Conservation (phyloP, 1,140 invertebrate species). For the Sitophilus oryzae region DNA sequence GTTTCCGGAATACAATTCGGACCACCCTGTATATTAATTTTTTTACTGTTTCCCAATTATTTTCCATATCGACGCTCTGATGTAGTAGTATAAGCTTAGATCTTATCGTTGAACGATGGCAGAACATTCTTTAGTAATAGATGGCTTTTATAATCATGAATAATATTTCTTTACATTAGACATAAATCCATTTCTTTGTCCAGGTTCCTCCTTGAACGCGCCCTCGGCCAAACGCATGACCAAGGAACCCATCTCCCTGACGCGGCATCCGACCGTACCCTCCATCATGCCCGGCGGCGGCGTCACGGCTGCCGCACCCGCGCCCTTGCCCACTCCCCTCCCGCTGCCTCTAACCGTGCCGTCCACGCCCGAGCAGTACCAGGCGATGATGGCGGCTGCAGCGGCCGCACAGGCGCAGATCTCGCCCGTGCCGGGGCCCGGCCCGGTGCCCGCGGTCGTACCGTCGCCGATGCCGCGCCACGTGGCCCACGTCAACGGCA, state of each 20-base stretch:
- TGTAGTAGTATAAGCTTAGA: too few species aligned
- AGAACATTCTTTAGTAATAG: too few species aligned
- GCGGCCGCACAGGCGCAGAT: slow-evolving; percentile 41
- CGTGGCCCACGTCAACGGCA: slow-evolving; percentile 59
- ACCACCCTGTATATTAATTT: too few species aligned
- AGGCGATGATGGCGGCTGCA: slow-evolving; percentile 53
- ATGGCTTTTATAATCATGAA: too few species aligned
- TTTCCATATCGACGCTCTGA: too few species aligned
- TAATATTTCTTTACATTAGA: too few species aligned
- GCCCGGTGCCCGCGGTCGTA: slow-evolving; percentile 27
- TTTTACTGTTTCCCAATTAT: too few species aligned
- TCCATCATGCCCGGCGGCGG: slow-evolving; percentile 35
- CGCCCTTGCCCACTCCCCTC: background rate
- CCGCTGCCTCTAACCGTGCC: slow-evolving; percentile 1
- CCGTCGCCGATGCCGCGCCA: slow-evolving; percentile 57
- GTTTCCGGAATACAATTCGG: too few species aligned
- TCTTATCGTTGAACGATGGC: too few species aligned
- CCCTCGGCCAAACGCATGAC: slow-evolving; percentile 60
- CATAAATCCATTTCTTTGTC: background rate
- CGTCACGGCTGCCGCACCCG: slow-evolving; percentile 47
- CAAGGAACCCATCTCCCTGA: slow-evolving; percentile 62
- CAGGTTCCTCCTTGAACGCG: slow-evolving; percentile 39
- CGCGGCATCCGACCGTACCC: slow-evolving; percentile 43
- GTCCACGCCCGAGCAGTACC: slow-evolving; percentile 52
- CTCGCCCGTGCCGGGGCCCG: slow-evolving; percentile 47